phyloP scores from a whole-genome alignment of 1,140 invertebrate genomes.

The Bombus sylvicola region DNA sequence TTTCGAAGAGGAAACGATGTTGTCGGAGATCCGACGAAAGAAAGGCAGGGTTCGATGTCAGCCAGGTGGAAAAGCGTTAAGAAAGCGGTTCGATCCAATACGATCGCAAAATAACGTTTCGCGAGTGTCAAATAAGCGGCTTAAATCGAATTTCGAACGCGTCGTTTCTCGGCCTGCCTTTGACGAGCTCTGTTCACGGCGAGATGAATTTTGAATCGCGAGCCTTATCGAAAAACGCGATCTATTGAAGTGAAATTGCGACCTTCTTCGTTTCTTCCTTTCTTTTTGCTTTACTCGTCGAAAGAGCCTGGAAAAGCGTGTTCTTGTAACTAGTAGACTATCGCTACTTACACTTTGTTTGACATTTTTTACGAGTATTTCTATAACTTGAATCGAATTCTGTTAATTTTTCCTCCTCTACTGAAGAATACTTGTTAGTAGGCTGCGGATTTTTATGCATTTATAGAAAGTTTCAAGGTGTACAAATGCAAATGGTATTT shows the following conservation, averaged over 20 bases:
- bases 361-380: background rate
- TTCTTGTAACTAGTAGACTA: background rate
- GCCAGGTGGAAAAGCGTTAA: slow-evolving; percentile 7
- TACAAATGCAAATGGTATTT: no score
- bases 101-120: slow-evolving; percentile 45
- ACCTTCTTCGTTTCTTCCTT: background rate
- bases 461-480: no score
- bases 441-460: no score
- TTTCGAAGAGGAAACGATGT: background rate
- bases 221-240: background rate
- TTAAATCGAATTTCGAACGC: slow-evolving; percentile 42
- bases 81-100: slow-evolving; percentile 21
- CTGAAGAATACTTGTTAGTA: background rate
- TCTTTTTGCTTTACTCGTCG: no score
- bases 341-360: background rate
- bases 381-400: background rate
- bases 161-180: background rate
- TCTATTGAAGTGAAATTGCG: no score
- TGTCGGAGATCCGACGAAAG: background rate
- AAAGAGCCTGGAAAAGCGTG: background rate
- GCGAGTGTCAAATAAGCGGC: slow-evolving; percentile 37
- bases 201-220: slow-evolving; percentile 17
- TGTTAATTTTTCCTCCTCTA: no score
- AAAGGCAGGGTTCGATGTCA: background rate
- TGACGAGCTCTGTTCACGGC: background rate